Base-by-base conservation (phyloP, 1,140 invertebrate genomes). In the Eumeta japonica region DNA sequence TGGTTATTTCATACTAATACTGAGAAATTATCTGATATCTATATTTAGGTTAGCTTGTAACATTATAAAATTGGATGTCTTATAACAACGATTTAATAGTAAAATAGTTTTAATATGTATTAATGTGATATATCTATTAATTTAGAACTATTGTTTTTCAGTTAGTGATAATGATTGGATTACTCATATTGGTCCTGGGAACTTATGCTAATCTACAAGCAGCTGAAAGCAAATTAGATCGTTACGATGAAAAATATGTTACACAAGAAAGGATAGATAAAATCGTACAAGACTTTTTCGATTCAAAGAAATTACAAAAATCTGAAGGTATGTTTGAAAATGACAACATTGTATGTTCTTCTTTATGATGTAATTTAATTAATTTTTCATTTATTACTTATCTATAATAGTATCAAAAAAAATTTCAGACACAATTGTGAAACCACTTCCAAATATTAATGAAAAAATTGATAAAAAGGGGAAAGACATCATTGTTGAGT, bases 201-300 rank as follows among this genome's bases (percentile, higher is more conserved):
- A 93, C 92, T 0, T 93, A 89, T 57, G 88, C 89, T 3, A 94
- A 91, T 64, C 66, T 94, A 19, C 83, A 83, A 63, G 85, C 87
- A 1, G 82, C 85, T 2, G 87, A 89, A 28, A 54, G 37, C 16
- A 46, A 54, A 4, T 35, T 48, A 2, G 67, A 65, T 35, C 56
- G 56, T 10, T 62, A 61, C 32, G 66, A 71, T 18, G 62, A 62
- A 3, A 59, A 54, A 16, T 53, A 44, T 20, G 59, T 63, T 18
- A 67, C 66, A 7, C 58, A 62, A 29, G 70, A 74, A n/a, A 47
- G 52, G 10, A 75, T 75, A 12, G 71, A 77, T 33, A 67, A 64
- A 20, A 72, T 77, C 1, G 65, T 74, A 1, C 63, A 74, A 28
- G 60, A 70, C 16, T 72, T 67, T 51, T 68, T 74, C 24, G 48